phyloP scores from a whole-genome alignment of 2,113 vertebrate genomes.

The Scartelaos histophorus region DNA sequence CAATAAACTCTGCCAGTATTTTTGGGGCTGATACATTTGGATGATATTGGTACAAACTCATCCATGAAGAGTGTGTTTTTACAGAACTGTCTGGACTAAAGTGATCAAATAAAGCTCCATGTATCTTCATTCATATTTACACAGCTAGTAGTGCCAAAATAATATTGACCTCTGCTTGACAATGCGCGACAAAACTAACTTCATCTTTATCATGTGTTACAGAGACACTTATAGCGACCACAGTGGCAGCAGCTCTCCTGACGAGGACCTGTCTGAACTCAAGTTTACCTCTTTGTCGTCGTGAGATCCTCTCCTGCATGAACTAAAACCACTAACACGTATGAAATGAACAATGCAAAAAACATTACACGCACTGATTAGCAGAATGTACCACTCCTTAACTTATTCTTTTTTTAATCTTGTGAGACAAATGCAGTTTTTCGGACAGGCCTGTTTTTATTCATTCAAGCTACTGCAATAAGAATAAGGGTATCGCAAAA shows the following conservation, averaged over 20 bases:
- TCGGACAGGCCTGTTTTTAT: not conserved
- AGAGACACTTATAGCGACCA: conserved; percentile 93
- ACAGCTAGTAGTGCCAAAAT: too few relatives aligned
- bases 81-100: too few relatives aligned
- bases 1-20: too few relatives aligned
- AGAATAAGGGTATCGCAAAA: not conserved
- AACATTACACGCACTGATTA: not conserved
- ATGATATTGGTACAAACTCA: too few relatives aligned
- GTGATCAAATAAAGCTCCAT: too few relatives aligned
- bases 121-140: too few relatives aligned
- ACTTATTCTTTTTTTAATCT: conserved; percentile 10
- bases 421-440: not conserved
- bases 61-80: too few relatives aligned
- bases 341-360: not conserved
- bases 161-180: too few relatives aligned
- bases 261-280: conserved; percentile 85
- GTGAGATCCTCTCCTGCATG: conserved; percentile 32
- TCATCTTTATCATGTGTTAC: conserved; percentile 32
- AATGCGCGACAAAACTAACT: not conserved
- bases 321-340: not conserved
- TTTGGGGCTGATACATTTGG: too few relatives aligned
- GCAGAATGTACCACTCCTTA: conserved; percentile 3
- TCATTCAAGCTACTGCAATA: not conserved
- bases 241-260: conserved; percentile 90
- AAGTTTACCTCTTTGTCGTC: conserved; percentile 82